These are phyloP conservation scores for Spilarctia lutea DNA, from an alignment of 2,888 invertebrate species.

Conservation along the genomic window DNA sequence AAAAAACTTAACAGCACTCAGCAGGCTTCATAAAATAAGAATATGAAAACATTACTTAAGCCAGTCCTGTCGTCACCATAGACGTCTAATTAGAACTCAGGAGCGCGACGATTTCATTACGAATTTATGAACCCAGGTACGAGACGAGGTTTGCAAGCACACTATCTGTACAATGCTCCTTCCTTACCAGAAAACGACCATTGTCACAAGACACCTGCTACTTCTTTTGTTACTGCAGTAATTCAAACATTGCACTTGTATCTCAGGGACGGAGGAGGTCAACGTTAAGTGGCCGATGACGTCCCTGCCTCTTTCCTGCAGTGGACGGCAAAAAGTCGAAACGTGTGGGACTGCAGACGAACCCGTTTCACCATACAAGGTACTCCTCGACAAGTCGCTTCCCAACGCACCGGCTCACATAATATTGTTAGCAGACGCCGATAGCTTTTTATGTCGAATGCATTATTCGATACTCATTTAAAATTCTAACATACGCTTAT, in stretches of 20 bases:
- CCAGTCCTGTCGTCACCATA: constrained; percentile 44
- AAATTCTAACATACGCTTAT: constrained; percentile 86
- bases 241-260: constrained; percentile 37
- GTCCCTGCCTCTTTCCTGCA: constrained; percentile 79
- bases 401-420: constrained; percentile 84
- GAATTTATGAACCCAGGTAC: constrained; percentile 74
- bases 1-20: constrained; percentile 15
- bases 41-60: constrained; percentile 42
- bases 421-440: constrained; percentile 84
- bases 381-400: constrained; percentile 79
- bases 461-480: constrained; percentile 87
- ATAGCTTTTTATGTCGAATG: constrained; percentile 86
- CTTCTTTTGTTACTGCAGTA: constrained; percentile 59
- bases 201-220: constrained; percentile 57
- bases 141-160: constrained; percentile 78
- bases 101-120: constrained; percentile 76
- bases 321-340: constrained; percentile 81
- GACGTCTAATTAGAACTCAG: constrained; percentile 73
- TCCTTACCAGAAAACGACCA: constrained; percentile 67
- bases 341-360: constrained; percentile 85
- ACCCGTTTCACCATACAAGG: constrained; percentile 86
- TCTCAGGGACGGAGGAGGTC: constrained; percentile 63
- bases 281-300: constrained; percentile 61
- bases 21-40: constrained; percentile 30
- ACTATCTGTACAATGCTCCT: constrained; percentile 79